Evolutionary conservation across 1,140 invertebrate species (phyloP).

Genomic region (Uloborus diversus): DNA sequence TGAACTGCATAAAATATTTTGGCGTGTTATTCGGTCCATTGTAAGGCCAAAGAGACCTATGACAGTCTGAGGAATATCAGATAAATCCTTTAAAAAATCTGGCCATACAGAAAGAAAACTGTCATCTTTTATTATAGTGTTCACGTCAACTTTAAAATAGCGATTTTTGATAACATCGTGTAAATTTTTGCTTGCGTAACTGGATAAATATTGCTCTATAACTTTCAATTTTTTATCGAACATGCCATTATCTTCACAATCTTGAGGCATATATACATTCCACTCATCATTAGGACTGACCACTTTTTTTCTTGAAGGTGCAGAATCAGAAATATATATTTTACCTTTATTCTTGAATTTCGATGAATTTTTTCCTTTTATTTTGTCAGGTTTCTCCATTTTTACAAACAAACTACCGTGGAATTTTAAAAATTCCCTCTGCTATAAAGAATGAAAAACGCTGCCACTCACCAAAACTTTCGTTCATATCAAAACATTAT

Average conservation of each 20-base stretch:
- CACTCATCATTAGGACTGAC: conserved; percentile 74
- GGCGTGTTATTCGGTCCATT: conserved; percentile 74
- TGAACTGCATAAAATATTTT: conserved; percentile 57
- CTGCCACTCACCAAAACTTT: too few species aligned
- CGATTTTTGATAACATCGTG: conserved; percentile 72
- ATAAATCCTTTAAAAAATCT: conserved; percentile 73
- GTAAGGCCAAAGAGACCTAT: conserved; percentile 76
- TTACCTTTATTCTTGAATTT: too few species aligned
- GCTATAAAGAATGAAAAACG: too few species aligned
- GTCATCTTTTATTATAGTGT: conserved; percentile 71
- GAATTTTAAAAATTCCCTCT: too few species aligned
- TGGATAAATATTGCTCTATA: conserved; percentile 70
- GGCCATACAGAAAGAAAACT: conserved; percentile 72
- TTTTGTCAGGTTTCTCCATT: too few species aligned
- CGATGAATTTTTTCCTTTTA: too few species aligned
- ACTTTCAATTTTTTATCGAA: conserved; percentile 68
- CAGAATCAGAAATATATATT: too few species aligned
- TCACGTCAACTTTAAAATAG: conserved; percentile 74
- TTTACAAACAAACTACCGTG: too few species aligned
- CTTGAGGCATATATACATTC: conserved; percentile 75
- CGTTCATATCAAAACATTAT: too few species aligned
- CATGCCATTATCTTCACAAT: conserved; percentile 65
- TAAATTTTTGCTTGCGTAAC: conserved; percentile 68
- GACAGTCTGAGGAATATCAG: conserved; percentile 72
- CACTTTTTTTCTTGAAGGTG: too few species aligned